Evolutionary conservation across 2,113 vertebrate species (phyloP), one percentile per base, ranked within the genome.

Genomic region (Blennius ocellaris): DNA sequence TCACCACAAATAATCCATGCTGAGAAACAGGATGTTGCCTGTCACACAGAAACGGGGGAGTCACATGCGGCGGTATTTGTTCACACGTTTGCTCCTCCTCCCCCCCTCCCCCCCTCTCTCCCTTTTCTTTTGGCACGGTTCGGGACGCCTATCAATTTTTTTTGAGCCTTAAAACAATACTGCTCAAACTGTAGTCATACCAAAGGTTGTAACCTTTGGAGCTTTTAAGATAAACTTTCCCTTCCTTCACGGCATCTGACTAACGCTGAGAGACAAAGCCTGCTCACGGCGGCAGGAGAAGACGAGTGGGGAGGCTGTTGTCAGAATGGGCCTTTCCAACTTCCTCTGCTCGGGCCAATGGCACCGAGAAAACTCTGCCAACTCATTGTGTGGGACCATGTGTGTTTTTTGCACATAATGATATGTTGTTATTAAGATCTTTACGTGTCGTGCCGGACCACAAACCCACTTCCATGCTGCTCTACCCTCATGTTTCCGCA

Each of bases 81-180:
- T 79, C 79, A 79, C 53, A 69, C 69, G 73, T 66, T n/a, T n/a
- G n/a, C n/a, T n/a, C n/a, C n/a, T n/a, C 21, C 21, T 4, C 21
- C 36, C 30, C 11, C 17, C 36, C 2, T 4, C 21, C 21, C 21
- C 36, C 30, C 11, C 17, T 15, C 2, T 6, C 38, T 36, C 47
- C 49, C 58, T 36, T 7, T 68, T 54, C 5, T 36, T 64, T 57
- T 86, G 83, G 81, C 74, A 76, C 15, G 7, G 63, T 61, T 80
- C 65, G 52, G 57, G 77, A 72, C 77, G 87, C 40, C 51, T 71
- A 74, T 77, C 64, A 12, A 55, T 83, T 75, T 15, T 75, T 15
- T 51, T 30, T 30, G 21, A 30, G 47, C 59, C 70, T 61, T 43
- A 55, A 76, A 90, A 91, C 91, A 90, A 90, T 86, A 12, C 79